Evolutionary conservation across 2,797 vertebrate genomes (phyloP), one percentile per base, ranked within the genome.

Genomic region (Leptatherina wallacei): DNA sequence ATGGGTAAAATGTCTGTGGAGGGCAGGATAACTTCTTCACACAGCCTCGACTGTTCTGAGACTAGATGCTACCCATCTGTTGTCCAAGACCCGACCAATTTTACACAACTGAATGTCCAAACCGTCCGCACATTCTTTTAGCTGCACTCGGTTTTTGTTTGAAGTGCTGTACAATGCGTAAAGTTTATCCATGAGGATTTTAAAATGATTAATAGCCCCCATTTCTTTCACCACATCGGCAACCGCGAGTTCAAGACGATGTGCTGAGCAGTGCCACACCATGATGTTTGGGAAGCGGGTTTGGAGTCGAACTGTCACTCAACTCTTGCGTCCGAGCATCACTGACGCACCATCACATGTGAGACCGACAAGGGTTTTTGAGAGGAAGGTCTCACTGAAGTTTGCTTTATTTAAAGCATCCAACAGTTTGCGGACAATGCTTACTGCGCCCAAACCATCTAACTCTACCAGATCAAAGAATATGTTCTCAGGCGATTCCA

Each of bases 131-230:
- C 22, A 54, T 38, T 29, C 2, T 55, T 65, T 65, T 18, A 65
- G 49, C 1, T 54, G 33, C 63, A 33, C 20, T 54, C 49, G 36
- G 63, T 65, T 65, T 38, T 51, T 54, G 16, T 10, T 55, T 49
- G 63, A 16, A 29, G 52, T 65, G 24, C 63, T 55, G 35, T 65
- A n/a, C 24, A 27, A 27, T 27, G 24, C 24, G 24, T 27, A 27
- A 38, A 65, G 63, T 54, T 55, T 51, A 55, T 55, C 63, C 24
- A 30, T 55, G 16, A 55, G 33, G 63, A 38, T 65, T 65, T 65
- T 16, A 6, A 49, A 36, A 27, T 54, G 36, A 65, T 65, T 65
- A 38, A 38, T 38, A 38, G 47, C 49, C 62, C 32, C 36, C 27
- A 29, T 33, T 54, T 42, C 63, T 38, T 14, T 54, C n/a, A 0